Evolutionary conservation across 2,797 vertebrate genomes (phyloP), one percentile per base, ranked within the genome.

Genomic region (Phyllotis vaccarum): DNA sequence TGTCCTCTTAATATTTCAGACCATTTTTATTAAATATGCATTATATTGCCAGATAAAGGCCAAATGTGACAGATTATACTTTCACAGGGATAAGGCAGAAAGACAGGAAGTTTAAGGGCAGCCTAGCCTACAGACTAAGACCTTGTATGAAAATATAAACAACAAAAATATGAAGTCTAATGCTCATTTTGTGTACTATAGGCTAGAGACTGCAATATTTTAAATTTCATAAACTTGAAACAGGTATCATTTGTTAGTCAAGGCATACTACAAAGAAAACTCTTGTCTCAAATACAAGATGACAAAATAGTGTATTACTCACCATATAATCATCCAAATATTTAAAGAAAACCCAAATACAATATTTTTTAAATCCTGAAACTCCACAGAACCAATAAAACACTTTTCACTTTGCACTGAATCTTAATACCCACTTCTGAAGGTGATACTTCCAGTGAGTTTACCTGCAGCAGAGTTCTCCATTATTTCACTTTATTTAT

Each of bases 251-350:
- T 37, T 29, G 34, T n/a, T 85, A 85, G 34, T 85, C 19, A 90
- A 87, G 24, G 9, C 37, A 88, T 29, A 90, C 75, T 72, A 92
- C 78, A 52, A 90, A 89, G 49, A 66, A 87, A 91, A 83, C 29
- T 9, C 11, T 60, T 62, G 29, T 68, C 62, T 91, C 24, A 74
- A 46, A 88, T 22, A 70, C 68, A 86, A 74, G 80, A 68, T n/a
- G 19, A 16, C 5, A 91, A 31, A n/a, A 79, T 3, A 94, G 86
- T 19, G 43, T 43, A 49, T 40, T 11, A 68, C n/a, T 83, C 49
- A 88, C 22, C 43, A 96, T 1, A 90, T 92, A 16, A 82, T 89
- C 64, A 90, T 31, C 86, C 14, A 88, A 46, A 52, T 43, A 70
- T 52, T 62, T 75, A 87, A 87, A 92, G 52, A 58, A 70, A 93